A percentile compares a stretch with the other conserved stretches of the same genome.
These are phyloP conservation scores for Pyrocoelia pectoralis DNA, from an alignment of 2,888 invertebrate genomes.

Conservation along the genomic window DNA sequence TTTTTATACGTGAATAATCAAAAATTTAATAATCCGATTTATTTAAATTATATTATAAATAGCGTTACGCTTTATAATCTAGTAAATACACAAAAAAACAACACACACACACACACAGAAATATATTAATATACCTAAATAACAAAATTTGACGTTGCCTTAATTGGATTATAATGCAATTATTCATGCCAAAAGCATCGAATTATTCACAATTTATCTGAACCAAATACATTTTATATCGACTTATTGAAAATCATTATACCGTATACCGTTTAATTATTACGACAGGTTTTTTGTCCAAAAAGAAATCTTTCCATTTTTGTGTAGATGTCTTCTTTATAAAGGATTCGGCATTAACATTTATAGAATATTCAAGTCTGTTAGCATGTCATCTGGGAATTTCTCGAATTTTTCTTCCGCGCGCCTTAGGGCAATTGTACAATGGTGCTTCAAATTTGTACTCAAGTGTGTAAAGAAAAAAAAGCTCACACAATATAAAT, in stretches of 20 bases:
- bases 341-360: too few relatives aligned
- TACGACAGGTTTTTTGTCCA: too few relatives aligned
- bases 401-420: too few relatives aligned
- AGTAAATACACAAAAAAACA: neutral
- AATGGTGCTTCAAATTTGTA: too few relatives aligned
- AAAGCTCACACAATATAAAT: too few relatives aligned
- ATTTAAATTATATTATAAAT: slow-evolving; percentile 2
- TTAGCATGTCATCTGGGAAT: too few relatives aligned
- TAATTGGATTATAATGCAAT: neutral
- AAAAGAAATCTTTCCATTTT: too few relatives aligned
- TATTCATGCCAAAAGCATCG: neutral
- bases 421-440: too few relatives aligned
- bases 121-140: neutral
- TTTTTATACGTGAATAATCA: slow-evolving; percentile 12
- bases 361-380: too few relatives aligned
- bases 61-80: neutral
- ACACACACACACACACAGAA: too few relatives aligned
- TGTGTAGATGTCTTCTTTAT: too few relatives aligned
- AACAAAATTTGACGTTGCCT: neutral
- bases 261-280: neutral
- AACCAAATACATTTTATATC: neutral
- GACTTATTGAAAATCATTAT: neutral
- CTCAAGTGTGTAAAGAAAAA: too few relatives aligned
- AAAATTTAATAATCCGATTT: slow-evolving; percentile 5
- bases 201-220: neutral